Evolutionary conservation across 2,888 invertebrate species (phyloP), one percentile per base, ranked within the genome.

Genomic region (Macrostomum cliftonense): DNA sequence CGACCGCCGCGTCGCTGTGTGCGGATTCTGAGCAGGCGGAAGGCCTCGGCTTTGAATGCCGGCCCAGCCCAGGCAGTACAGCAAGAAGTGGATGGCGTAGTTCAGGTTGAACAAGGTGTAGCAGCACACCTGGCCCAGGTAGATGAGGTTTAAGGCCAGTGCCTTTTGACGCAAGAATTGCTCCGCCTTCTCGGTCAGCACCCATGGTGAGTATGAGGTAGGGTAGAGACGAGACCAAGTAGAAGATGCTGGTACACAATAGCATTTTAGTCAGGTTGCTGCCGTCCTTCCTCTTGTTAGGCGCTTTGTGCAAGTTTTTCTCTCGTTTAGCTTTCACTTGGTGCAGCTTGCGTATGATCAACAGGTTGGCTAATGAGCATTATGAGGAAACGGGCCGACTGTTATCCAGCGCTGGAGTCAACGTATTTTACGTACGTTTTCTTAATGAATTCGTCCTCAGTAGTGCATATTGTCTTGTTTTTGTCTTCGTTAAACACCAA

Each of bases 51-150:
- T 11, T 47, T 45, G 49, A 49, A 49, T 12, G 37, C 37, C n/a
- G 49, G 49, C 17, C 49, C 49, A 20, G 46, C 49, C n/a, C 48
- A 49, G 37, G 19, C 49, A 49, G 39, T 49, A 49, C 4, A 49
- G 49, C 36, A 49, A 17, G 19, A 49, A 49, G 38, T 49, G 49
- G 13, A 49, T 49, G 13, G 49, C 46, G 19, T 38, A 49, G 39
- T 49, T 49, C 12, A 49, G 47, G 39, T 49, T 49, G 46, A 28
- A 49, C 11, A 49, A 5, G 14, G 49, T 47, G 14, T 49, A 48
- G 36, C 37, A 37, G 17, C 36, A 19, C 4, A 49, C 11, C 20
- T 21, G 28, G 12, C 45, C 45, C 9, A 49, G 37, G 12, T 17
- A 37, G 5, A 28, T 9, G 5, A 28, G 5, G 28, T 28, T 28